A percentile compares a stretch with the other conserved stretches of the same genome.
Evolutionary conservation across 1,140 invertebrate genomes (phyloP).

Genomic region (Ceratosolen fusciceps): DNA sequence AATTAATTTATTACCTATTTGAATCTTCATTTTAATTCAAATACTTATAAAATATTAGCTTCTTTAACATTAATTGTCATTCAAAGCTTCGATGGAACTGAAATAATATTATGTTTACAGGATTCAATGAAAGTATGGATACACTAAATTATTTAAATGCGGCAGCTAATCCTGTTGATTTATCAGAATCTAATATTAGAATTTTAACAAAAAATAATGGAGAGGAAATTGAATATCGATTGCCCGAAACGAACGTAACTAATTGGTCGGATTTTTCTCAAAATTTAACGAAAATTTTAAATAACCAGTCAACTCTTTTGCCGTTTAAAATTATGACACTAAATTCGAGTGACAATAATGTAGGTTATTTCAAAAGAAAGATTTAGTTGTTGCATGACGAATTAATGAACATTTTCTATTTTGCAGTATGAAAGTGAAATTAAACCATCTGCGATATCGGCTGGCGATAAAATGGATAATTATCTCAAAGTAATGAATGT

Average conservation of each 20-base stretch:
- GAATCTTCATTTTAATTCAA: neutral
- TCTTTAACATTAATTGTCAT: neutral
- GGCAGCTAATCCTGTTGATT: slow-evolving; percentile 37
- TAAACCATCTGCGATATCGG: neutral
- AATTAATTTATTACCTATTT: slow-evolving; percentile 2
- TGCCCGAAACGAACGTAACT: neutral
- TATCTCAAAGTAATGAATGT: slow-evolving; percentile 12
- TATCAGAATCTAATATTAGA: slow-evolving; percentile 9
- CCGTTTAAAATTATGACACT: neutral
- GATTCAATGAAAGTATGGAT: neutral
- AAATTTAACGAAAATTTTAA: neutral
- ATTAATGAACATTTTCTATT: neutral
- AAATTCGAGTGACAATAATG: neutral
- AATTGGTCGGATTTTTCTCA: neutral
- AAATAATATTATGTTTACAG: slow-evolving; percentile 3
- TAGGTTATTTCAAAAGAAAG: neutral
- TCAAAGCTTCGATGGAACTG: neutral
- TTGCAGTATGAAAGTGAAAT: neutral
- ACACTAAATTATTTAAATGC: slow-evolving; percentile 23
- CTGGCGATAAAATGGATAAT: neutral
- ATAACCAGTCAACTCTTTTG: neutral
- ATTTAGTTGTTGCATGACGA: neutral
- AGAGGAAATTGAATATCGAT: neutral
- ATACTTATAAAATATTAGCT: neutral
- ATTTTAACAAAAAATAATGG: neutral